phyloP scores from a whole-genome alignment of 2,113 vertebrate genomes.

The Pardalotus punctatus region DNA sequence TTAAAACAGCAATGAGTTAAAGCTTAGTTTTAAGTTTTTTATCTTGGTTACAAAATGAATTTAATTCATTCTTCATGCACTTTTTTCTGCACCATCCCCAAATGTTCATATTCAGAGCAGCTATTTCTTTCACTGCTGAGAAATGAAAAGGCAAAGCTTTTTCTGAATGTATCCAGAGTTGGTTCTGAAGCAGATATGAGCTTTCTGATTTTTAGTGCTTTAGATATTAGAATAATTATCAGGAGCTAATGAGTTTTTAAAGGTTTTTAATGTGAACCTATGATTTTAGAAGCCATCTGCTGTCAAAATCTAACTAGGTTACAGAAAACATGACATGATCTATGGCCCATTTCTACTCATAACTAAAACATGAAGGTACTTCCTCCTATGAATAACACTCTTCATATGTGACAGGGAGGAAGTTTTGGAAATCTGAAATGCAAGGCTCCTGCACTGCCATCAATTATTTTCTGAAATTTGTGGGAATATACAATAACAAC shows the following conservation, averaged over 20 bases:
- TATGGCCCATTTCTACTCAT: conserved; percentile 71
- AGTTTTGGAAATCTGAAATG: conserved; percentile 22
- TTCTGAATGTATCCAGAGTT: conserved; percentile 11
- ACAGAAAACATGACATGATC: conserved; percentile 67
- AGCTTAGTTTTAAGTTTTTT: conserved; percentile 28
- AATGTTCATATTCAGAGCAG: not conserved
- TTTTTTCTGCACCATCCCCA: conserved; percentile 9
- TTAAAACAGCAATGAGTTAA: conserved; percentile 21
- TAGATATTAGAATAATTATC: conserved; percentile 76
- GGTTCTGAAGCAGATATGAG: conserved; percentile 64
- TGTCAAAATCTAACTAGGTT: conserved; percentile 72
- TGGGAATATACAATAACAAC: not conserved
- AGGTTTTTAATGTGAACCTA: conserved; percentile 68
- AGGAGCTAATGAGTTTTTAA: conserved; percentile 76
- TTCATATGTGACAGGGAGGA: not conserved
- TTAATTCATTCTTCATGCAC: not conserved
- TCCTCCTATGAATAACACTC: conserved; percentile 45
- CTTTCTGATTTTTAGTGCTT: conserved; percentile 64
- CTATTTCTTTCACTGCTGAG: conserved; percentile 27
- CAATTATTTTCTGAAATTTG: conserved; percentile 27
- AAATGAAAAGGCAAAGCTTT: conserved; percentile 56
- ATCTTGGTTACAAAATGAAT: conserved; percentile 9
- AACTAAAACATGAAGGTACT: conserved; percentile 45
- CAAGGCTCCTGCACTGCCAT: not conserved
- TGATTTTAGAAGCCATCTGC: conserved; percentile 66